These are phyloP conservation scores for Junonia oenone DNA, from an alignment of 2,888 invertebrate genomes.

Conservation along the genomic window DNA sequence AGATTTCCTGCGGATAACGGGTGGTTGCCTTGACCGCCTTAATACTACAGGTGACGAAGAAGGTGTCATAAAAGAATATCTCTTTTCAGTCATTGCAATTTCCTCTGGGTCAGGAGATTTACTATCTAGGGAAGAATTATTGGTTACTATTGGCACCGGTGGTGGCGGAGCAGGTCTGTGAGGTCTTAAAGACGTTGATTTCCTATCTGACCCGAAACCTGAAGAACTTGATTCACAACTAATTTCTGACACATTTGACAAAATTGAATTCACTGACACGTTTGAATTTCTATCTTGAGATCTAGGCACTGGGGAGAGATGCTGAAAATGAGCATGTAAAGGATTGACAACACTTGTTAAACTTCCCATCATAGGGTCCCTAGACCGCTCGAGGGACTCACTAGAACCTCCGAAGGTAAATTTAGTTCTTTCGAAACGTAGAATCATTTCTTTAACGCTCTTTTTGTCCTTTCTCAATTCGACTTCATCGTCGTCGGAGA, in stretches of 20 bases:
- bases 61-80: slow-evolving; percentile 60
- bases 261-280: slow-evolving; percentile 71
- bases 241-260: slow-evolving; percentile 68
- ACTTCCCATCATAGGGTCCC: slow-evolving; percentile 55
- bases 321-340: slow-evolving; percentile 59
- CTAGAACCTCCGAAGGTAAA: slow-evolving; percentile 50
- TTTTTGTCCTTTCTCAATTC: slow-evolving; percentile 57
- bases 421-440: slow-evolving; percentile 63
- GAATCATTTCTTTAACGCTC: slow-evolving; percentile 67
- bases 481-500: slow-evolving; percentile 59
- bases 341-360: slow-evolving; percentile 66
- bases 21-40: slow-evolving; percentile 64
- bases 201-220: slow-evolving; percentile 68
- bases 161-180: slow-evolving; percentile 72
- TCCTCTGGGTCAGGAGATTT: slow-evolving; percentile 47
- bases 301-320: slow-evolving; percentile 56
- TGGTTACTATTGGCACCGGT: slow-evolving; percentile 62
- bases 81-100: slow-evolving; percentile 42
- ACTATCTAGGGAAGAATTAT: slow-evolving; percentile 49
- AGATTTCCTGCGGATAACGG: slow-evolving; percentile 68
- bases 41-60: slow-evolving; percentile 56
- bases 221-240: slow-evolving; percentile 74
- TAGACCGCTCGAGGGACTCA: slow-evolving; percentile 59
- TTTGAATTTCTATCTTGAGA: slow-evolving; percentile 69
- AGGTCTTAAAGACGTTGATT: slow-evolving; percentile 53